These are phyloP conservation scores for Pseudanteris insignis DNA, from an alignment of 2,888 invertebrate species.

Conservation along the genomic window DNA sequence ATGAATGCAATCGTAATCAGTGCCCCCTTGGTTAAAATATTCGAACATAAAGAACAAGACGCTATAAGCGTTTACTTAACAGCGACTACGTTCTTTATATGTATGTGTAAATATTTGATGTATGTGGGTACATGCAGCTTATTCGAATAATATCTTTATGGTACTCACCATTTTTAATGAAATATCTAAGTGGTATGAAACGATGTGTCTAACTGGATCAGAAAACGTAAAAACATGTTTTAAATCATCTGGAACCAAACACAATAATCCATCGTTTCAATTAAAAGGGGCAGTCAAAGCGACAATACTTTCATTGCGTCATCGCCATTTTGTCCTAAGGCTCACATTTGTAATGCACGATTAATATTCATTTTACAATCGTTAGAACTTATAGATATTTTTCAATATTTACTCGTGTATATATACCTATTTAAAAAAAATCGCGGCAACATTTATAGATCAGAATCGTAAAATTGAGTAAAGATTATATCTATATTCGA, in stretches of 20 bases:
- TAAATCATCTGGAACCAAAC: conserved; percentile 30
- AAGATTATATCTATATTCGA: too few species aligned
- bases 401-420: too few species aligned
- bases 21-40: conserved; percentile 24
- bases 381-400: too few species aligned
- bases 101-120: too few species aligned
- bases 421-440: too few species aligned
- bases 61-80: conserved; percentile 21
- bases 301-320: conserved; percentile 22
- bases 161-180: conserved; percentile 30
- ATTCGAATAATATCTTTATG: neutral
- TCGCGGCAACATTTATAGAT: too few species aligned
- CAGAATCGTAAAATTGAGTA: too few species aligned
- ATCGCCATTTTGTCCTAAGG: conserved; percentile 39
- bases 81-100: too few species aligned
- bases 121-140: neutral
- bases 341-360: too few species aligned
- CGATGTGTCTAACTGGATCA: conserved; percentile 1
- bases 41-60: conserved; percentile 22
- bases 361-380: too few species aligned
- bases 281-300: conserved; percentile 1
- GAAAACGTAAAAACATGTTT: conserved; percentile 15
- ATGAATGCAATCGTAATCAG: conserved; percentile 2
- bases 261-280: conserved; percentile 26
- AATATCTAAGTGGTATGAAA: conserved; percentile 10